Evolutionary conservation across 2,113 vertebrate species (phyloP), one percentile per base, ranked within the genome.

Genomic region (Bothrops jararaca): DNA sequence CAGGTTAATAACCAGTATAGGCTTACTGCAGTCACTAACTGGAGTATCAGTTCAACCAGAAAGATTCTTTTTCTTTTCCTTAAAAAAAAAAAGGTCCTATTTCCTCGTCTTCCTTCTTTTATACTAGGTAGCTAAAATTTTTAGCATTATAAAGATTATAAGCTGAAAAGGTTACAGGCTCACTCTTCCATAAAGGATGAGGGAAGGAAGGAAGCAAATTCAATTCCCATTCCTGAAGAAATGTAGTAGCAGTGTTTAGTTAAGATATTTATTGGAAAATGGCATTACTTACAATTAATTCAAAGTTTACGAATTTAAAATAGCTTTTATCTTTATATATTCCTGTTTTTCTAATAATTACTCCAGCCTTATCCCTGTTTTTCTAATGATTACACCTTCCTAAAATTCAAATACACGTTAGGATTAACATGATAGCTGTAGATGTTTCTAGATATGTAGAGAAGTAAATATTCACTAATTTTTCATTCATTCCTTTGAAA

Each of bases 401-500:
- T 24, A 42, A 56, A 91, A 56, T 85, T 54, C 64, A 91, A 85
- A 91, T 26, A 91, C 12, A 53, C 52, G 85, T 34, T 50, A 23
- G 48, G 22, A 11, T 91, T 85, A 52, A 15, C 22, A 80, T 39
- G 22, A 56, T 26, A 23, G 50, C 24, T 91, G 39, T 54, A 91
- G 50, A 89, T 10, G 45, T 64, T 64, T 64, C 23, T 69, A 29
- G 26, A 80, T 42, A 18, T 85, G 22, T 45, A 39, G 24, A 53
- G 90, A 9, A 39, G 11, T 29, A 56, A 91, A 85, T 90, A 69
- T 85, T 85, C n/a, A 80, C 69, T 91, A 74, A 85, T 85, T 91
- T 85, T 53, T 53, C 52, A 85, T 91, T 91, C n/a, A 54, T 54
- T 91, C n/a, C 64, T 91, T 91, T 85, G 69, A 91, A 85, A 34